These are phyloP conservation scores for Tribolium castaneum DNA, from an alignment of 1,140 invertebrate genomes.

Conservation along the genomic window DNA sequence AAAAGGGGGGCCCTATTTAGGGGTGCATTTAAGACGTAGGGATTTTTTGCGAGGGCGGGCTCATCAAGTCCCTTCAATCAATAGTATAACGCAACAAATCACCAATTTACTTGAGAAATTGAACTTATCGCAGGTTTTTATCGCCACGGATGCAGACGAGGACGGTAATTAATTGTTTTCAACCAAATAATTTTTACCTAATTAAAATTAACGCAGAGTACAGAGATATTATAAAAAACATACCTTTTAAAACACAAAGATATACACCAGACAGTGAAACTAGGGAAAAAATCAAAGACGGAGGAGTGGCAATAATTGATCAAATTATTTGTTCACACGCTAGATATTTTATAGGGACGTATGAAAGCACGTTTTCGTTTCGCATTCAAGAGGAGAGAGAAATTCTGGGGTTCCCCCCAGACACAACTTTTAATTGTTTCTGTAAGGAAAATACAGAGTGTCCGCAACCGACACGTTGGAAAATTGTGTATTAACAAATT, in stretches of 20 bases:
- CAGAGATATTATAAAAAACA: not conserved
- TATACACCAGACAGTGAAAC: constrained; percentile 65
- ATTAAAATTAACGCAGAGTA: constrained; percentile 2
- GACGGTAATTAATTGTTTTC: constrained; percentile 60
- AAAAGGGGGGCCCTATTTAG: constrained; percentile 81
- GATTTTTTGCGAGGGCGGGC: constrained; percentile 82
- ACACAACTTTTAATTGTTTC: constrained; percentile 90
- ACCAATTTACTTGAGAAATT: constrained; percentile 69
- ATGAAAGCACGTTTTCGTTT: constrained; percentile 96
- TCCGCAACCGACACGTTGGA: constrained; percentile 66
- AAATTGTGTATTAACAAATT: constrained; percentile 64
- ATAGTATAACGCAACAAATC: constrained; percentile 79
- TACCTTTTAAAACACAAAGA: constrained; percentile 64
- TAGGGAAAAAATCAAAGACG: constrained; percentile 77
- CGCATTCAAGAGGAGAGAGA: constrained; percentile 97
- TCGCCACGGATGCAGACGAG: constrained; percentile 83
- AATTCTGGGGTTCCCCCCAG: constrained; percentile 85
- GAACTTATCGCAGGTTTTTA: constrained; percentile 76
- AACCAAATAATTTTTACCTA: not conserved
- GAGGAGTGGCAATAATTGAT: constrained; percentile 93
- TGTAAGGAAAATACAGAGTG: constrained; percentile 72
- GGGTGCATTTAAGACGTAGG: constrained; percentile 83
- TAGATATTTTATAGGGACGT: constrained; percentile 89
- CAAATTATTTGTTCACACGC: constrained; percentile 95
- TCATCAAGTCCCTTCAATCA: constrained; percentile 78